Evolutionary conservation across 2,888 invertebrate genomes (phyloP), one percentile per base, ranked within the genome.

Genomic region (Ephialtes manifestator): DNA sequence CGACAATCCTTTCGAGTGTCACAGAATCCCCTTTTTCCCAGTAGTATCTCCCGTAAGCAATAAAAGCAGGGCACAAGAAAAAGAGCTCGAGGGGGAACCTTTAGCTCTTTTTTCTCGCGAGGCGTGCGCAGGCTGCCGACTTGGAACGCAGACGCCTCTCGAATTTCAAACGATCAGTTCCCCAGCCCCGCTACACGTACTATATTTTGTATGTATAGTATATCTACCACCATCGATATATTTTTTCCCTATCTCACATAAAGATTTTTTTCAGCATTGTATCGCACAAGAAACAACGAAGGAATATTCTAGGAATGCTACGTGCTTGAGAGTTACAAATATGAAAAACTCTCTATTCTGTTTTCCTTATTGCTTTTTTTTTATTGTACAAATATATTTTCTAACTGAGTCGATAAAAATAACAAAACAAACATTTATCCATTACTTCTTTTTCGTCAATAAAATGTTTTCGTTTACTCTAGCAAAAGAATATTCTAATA

Each of bases 1-100:
- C 48, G 84, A 84, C 84, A 77, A 84, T 84, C 81, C 77, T 81
- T 81, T 84, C 74, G 77, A 81, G 71, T 81, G 58, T 72, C 76
- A 77, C 77, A 43, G 68, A 58, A 81, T 81, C 81, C 31, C 58
- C 76, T 77, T 81, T 63, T 35, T 39, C 28, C 72, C 43, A 35
- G 72, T 67, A 72, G 58, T 72, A 77, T 81, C 53, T 74, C 39
- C 46, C 43, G 55, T 43, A n/a, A 81, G 81, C 81, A 81, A 84
- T 81, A 77, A 84, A 84, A 76, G 67, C 63, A 51, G 68, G 46
- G 28, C 20, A 55, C 67, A 28, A 43, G 58, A 55, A 31, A 11
- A 48, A 53, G 76, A 71, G 58, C 70, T 53, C 53, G 63, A 39
- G 46, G 35, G 31, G 31, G 53, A n/a, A 65, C 18, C 31, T 43